Base-by-base conservation (phyloP, 2,113 vertebrate genomes). In the Cinclus mexicanus region DNA sequence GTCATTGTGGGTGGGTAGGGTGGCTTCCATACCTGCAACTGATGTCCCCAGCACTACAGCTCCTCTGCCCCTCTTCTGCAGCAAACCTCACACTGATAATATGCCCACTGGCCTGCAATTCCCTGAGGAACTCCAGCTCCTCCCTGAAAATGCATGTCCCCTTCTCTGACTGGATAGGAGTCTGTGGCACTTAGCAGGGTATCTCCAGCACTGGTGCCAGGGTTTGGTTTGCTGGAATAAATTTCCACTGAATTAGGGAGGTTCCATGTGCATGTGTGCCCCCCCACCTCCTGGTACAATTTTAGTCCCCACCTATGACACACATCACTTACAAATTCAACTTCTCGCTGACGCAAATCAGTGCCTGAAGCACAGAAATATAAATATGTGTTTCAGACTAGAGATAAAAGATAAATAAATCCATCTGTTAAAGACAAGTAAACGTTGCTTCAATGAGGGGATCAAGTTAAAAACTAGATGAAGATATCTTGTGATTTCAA, bases 71-170 rank as follows among this genome's bases (percentile, higher is more conserved):
- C 9, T 3, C 19, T 49, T 68, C 41, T 80, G 47, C 41, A 41
- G 15, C 9, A 23, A 65, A 24, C 10, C 22, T 70, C 20, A 22
- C 12, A 19, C 8, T 22, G 11, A 47, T 7, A 41, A 15, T 5
- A 12, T 9, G 22, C 12, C 17, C 0, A 0, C 29, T 47, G 31
- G 10, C 49, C 35, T 49, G 63, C 35, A 68, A 28, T 10, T 14
- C 6, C 46, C 26, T 28, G 3, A 28, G 29, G 29, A 67, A 18
- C 14, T 67, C 11, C 31, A 41, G 7, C 18, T 80, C 19, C 31
- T 37, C 22, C 25, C 35, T 68, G 31, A 24, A 33, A 68, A 42
- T 55, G 26, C 6, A 17, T 33, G 4, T 4, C 5, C 10, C 29
- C 6, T 55, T 33, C 41, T 61, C 19, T 47, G 25, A 25, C 22